Evolutionary conservation across 2,797 vertebrate genomes (phyloP).

Genomic region (Epinephelus coioides): DNA sequence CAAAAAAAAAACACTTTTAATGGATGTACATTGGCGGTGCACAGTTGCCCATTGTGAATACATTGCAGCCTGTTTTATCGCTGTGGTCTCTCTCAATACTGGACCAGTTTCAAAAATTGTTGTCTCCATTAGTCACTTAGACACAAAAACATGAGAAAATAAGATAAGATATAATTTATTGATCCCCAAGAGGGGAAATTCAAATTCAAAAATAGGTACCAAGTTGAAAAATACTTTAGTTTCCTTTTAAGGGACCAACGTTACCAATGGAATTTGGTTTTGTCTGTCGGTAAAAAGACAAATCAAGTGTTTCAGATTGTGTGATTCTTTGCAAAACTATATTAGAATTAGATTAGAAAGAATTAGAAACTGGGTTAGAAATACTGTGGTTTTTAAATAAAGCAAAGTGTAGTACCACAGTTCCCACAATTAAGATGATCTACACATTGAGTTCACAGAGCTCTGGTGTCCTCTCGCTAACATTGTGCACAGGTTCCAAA

Average conservation of each 20-base stretch:
- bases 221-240: no score
- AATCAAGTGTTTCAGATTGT: background rate
- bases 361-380: background rate
- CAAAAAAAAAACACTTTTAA: no score
- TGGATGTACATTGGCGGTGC: no score
- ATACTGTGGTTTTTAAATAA: background rate
- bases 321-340: background rate
- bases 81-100: no score
- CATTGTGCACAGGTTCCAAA: conserved; percentile 5
- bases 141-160: no score
- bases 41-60: no score
- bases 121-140: no score
- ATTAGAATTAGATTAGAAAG: background rate
- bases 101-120: no score
- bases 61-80: no score
- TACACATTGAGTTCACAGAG: background rate
- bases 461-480: background rate
- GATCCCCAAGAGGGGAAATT: no score
- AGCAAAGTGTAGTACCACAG: background rate
- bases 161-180: no score
- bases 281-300: background rate
- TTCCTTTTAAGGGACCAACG: background rate
- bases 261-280: background rate
- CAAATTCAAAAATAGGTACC: no score
- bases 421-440: background rate